Base-by-base conservation (phyloP, 2,888 invertebrate genomes). In the Mythimna vitellina region DNA sequence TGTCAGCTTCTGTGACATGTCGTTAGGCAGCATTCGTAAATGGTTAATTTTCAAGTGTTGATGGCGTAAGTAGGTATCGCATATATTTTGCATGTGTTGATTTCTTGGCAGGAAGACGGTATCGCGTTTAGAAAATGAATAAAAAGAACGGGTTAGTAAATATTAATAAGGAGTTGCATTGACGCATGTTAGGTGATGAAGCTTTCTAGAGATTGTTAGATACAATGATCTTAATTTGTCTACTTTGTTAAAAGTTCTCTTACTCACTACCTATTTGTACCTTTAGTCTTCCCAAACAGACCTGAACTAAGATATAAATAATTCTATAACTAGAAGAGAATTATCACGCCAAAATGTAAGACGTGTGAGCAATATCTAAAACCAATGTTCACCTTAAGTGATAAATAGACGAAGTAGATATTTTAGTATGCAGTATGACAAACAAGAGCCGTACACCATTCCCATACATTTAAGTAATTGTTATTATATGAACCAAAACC, bases 21-120 rank as follows among this genome's bases (percentile, higher is more conserved):
- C 95, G 93, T 95, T 95, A 96, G 93, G 92, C 91, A 90, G 89
- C 95, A 95, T 95, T 95, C 93, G 90, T 92, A 91, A 88, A 87
- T 90, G 90, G 93, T 94, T 94, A 94, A 93, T 88, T 88, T 87
- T 92, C 90, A 86, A 85, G 89, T 92, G 90, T 92, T 90, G 90
- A 90, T 90, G 93, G 92, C 92, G 90, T 91, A 86, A 85, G 88
- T 89, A 75, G 65, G 76, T 80, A 80, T 86, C 79, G 85, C 79
- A 83, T 86, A 89, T 90, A 89, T 89, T 90, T 86, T 86, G 89
- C 86, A 80, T 83, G 88, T 90, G 89, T 89, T 89, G 85, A 87
- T 90, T 87, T 92, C 90, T 89, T 89, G 96, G 96, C 95, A 96
- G 96, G 96, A 95, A 96, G 96, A 93, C 96, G 96, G 96, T 95